phyloP scores from a whole-genome alignment of 2,888 invertebrate species.

The Palloptera scutellata region DNA sequence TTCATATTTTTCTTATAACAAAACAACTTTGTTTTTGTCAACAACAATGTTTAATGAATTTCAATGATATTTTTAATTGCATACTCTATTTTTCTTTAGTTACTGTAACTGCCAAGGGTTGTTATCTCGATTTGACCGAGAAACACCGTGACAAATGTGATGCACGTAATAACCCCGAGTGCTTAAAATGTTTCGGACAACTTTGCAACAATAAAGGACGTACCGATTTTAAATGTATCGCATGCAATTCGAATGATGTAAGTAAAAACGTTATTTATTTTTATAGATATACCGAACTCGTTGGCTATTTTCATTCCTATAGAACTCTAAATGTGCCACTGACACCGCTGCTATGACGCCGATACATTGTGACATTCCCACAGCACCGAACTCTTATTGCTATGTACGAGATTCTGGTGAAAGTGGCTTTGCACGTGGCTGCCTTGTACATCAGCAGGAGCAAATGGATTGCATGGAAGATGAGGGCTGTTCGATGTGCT shows the following conservation, averaged over 20 bases:
- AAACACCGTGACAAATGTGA: conserved; percentile 50
- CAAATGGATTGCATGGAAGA: conserved; percentile 50
- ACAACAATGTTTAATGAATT: no score
- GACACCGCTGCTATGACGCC: conserved; percentile 38
- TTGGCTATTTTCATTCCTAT: neutral
- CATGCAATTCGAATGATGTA: conserved; percentile 52
- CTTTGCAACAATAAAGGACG: conserved; percentile 56
- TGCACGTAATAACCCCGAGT: conserved; percentile 42
- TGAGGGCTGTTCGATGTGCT: conserved; percentile 51
- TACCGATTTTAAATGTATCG: conserved; percentile 51
- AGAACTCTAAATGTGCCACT: conserved; percentile 49
- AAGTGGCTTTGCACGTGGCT: conserved; percentile 49
- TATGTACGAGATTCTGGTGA: conserved; percentile 43
- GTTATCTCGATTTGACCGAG: conserved; percentile 46
- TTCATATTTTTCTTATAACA: no score
- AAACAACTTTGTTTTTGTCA: no score
- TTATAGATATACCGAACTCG: neutral
- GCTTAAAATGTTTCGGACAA: conserved; percentile 51
- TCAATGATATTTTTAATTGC: neutral
- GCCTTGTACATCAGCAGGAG: conserved; percentile 48
- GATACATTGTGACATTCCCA: conserved; percentile 50
- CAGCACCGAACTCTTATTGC: conserved; percentile 56
- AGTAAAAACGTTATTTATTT: conserved; percentile 27
- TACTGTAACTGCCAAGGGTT: conserved; percentile 53
- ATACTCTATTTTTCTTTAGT: conserved; percentile 39